Evolutionary conservation across 2,888 invertebrate species (phyloP).

Genomic region (Synergus japonicus): DNA sequence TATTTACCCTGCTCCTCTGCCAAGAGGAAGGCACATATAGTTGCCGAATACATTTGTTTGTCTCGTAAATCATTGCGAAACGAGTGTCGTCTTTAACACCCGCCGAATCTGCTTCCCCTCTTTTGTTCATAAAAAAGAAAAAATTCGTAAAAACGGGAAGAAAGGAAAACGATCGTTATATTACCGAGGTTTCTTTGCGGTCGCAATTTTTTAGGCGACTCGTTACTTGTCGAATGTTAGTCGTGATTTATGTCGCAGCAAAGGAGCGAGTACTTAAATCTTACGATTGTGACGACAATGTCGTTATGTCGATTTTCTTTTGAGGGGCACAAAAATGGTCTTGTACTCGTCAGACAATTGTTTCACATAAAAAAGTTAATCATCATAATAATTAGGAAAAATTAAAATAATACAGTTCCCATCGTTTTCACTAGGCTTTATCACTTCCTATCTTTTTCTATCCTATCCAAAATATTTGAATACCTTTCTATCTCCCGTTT

Average conservation of each 20-base stretch:
- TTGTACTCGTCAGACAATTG: too few relatives aligned
- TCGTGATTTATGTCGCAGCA: neutral
- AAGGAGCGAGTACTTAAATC: neutral
- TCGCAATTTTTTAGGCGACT: neutral
- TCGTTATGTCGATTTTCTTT: neutral
- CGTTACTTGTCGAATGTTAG: conserved; percentile 2
- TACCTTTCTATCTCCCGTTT: too few relatives aligned
- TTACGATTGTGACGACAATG: neutral
- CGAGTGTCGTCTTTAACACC: conserved; percentile 58
- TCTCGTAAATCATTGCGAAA: conserved; percentile 65
- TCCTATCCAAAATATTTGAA: too few relatives aligned
- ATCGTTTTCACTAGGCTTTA: too few relatives aligned
- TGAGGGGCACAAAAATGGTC: too few relatives aligned
- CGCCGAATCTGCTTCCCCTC: conserved; percentile 57
- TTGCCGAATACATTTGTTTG: conserved; percentile 53
- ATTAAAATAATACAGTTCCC: too few relatives aligned
- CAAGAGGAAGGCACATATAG: conserved; percentile 19
- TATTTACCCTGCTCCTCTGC: conserved; percentile 22
- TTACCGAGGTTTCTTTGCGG: neutral
- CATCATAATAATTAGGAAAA: too few relatives aligned
- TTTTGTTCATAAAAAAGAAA: conserved; percentile 6
- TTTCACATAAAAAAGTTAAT: too few relatives aligned
- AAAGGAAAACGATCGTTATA: neutral
- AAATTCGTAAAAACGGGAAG: neutral
- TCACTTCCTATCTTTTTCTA: too few relatives aligned